Evolutionary conservation across 2,113 vertebrate genomes (phyloP).

Genomic region (Chamaetylas fuelleborni): DNA sequence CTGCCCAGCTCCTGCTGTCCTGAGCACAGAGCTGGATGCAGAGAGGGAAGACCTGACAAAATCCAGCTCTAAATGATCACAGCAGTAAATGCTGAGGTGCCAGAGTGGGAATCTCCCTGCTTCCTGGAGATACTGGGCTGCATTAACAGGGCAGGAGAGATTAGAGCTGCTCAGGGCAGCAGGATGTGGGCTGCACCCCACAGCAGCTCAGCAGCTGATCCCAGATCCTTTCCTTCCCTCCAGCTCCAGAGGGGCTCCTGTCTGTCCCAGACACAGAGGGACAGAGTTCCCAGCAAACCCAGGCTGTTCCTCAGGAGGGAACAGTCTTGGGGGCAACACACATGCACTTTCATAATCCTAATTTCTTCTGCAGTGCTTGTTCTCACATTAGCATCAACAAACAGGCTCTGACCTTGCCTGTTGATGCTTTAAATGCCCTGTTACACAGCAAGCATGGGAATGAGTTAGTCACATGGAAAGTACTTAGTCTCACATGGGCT

Average conservation of each 20-base stretch:
- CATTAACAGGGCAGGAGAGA: background rate
- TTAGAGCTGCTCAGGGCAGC: background rate
- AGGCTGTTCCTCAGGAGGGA: background rate
- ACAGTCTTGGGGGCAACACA: background rate
- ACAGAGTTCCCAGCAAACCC: background rate
- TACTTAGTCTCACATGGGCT: conserved; percentile 73
- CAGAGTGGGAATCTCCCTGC: background rate
- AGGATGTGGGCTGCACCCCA: background rate
- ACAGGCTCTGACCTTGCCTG: conserved; percentile 50
- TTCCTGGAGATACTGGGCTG: background rate
- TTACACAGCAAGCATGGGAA: conserved; percentile 61
- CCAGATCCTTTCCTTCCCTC: background rate
- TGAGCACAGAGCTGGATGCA: background rate
- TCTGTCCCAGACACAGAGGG: background rate
- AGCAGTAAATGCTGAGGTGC: background rate
- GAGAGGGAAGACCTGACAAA: background rate
- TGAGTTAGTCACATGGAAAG: conserved; percentile 75
- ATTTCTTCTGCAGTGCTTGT: conserved; percentile 35
- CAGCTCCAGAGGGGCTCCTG: background rate
- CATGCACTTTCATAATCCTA: conserved; percentile 1
- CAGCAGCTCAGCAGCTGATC: background rate
- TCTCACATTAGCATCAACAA: conserved; percentile 17
- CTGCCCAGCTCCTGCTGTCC: background rate
- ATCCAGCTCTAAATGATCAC: background rate
- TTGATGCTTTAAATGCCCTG: conserved; percentile 48